Percentiles rank a stretch among this genome's conserved stretches.
Evolutionary conservation across 2,888 invertebrate genomes (phyloP).

Genomic region (Synergus gifuensis): DNA sequence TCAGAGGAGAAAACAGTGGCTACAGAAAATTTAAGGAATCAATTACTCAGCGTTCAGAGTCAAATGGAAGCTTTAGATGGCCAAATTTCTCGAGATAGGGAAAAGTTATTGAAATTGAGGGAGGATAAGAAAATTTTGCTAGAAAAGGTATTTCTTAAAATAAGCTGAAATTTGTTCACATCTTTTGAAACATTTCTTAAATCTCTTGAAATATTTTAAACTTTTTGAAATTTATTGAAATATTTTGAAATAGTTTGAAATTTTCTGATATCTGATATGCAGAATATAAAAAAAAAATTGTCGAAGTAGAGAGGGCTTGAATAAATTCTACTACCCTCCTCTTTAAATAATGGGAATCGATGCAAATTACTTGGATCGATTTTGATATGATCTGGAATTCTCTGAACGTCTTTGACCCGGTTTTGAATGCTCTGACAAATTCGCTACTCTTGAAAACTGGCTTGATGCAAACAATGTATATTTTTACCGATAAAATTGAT

Average conservation of each 20-base stretch:
- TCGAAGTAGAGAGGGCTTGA: too few species aligned
- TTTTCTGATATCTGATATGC: too few species aligned
- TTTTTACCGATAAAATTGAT: conserved; percentile 33
- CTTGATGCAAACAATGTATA: not conserved
- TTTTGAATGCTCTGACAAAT: not conserved
- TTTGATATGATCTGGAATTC: not conserved
- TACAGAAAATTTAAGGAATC: conserved; percentile 71
- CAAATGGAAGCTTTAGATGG: conserved; percentile 68
- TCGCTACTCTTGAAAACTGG: not conserved
- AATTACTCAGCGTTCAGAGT: conserved; percentile 65
- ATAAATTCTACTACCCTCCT: not conserved
- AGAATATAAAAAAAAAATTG: too few species aligned
- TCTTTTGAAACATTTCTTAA: too few species aligned
- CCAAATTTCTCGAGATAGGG: conserved; percentile 72
- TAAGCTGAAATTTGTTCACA: not conserved
- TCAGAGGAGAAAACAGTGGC: conserved; percentile 64
- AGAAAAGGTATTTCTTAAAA: conserved; percentile 67
- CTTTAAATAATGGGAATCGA: not conserved
- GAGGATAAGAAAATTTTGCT: conserved; percentile 73
- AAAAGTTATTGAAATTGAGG: conserved; percentile 71
- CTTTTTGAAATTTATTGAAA: too few species aligned
- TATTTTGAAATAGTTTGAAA: too few species aligned
- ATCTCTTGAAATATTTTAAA: too few species aligned
- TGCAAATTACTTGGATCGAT: not conserved
- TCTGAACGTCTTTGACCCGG: not conserved